Percentiles rank a stretch among this genome's conserved stretches.
phyloP scores from a whole-genome alignment of 2,797 vertebrate species.

The Schizothorax lantsangensis region DNA sequence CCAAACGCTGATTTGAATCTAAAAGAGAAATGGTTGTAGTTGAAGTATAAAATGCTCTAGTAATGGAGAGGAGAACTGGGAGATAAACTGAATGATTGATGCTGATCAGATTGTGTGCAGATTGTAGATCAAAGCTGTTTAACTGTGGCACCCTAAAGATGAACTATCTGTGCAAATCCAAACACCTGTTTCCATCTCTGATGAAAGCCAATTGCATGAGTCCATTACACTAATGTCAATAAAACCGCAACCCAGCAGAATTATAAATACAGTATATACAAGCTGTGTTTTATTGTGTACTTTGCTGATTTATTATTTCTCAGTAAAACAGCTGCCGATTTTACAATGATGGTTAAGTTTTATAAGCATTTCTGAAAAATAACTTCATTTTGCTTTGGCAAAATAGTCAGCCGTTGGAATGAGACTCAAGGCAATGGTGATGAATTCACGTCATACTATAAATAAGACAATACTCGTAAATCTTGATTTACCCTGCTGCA shows the following conservation, averaged over 20 bases:
- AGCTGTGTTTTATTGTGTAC: slow-evolving; percentile 40
- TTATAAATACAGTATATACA: slow-evolving; percentile 40
- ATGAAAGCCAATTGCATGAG: neutral
- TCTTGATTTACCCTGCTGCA: slow-evolving; percentile 19
- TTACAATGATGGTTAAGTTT: slow-evolving; percentile 45
- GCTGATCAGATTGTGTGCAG: slow-evolving; percentile 29
- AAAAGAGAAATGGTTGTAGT: slow-evolving; percentile 18
- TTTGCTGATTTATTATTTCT: slow-evolving; percentile 40
- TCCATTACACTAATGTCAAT: slow-evolving; percentile 34
- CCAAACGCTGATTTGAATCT: slow-evolving; percentile 24
- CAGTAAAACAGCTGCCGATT: slow-evolving; percentile 43
- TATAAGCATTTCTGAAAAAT: slow-evolving; percentile 50
- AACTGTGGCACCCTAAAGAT: neutral
- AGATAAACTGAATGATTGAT: slow-evolving; percentile 18
- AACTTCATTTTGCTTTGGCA: slow-evolving; percentile 26
- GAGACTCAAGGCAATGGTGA: slow-evolving; percentile 1
- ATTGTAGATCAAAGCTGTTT: slow-evolving; percentile 31
- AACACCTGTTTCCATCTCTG: slow-evolving; percentile 30
- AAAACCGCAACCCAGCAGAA: slow-evolving; percentile 18
- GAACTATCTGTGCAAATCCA: slow-evolving; percentile 18
- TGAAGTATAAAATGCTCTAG: neutral
- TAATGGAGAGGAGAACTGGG: slow-evolving; percentile 13
- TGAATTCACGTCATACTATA: slow-evolving; percentile 12
- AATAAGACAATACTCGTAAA: slow-evolving; percentile 22
- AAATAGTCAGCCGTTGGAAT: slow-evolving; percentile 10